Conservation (phyloP, 2,797 vertebrate genomes). For the Silurus aristotelis region DNA sequence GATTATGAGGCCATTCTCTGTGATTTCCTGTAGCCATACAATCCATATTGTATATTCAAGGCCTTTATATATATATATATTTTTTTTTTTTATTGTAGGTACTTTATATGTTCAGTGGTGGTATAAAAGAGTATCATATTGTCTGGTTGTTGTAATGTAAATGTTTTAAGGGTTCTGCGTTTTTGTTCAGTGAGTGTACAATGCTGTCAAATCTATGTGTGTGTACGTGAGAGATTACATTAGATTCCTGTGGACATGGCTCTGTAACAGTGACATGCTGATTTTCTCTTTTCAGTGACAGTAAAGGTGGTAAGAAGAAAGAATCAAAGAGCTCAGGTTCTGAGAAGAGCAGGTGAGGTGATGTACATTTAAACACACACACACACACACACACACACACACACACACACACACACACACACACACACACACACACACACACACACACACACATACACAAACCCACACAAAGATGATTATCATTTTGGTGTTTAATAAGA, state of each 20-base stretch:
- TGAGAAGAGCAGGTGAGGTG: conserved; percentile 33
- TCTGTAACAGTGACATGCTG: conserved; percentile 1
- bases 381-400: conserved; percentile 3
- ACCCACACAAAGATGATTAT: background rate
- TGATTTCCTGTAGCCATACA: conserved; percentile 12
- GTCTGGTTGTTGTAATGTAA: background rate
- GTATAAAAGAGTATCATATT: background rate
- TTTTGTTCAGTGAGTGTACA: background rate
- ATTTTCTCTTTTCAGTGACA: conserved; percentile 39
- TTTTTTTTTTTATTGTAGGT: too few relatives aligned
- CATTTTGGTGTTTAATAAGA: background rate
- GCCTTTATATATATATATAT: background rate
- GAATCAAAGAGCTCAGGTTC: conserved; percentile 35
- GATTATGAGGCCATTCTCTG: conserved; percentile 20
- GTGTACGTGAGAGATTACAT: background rate
- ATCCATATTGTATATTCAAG: background rate
- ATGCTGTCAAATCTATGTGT: background rate
- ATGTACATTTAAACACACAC: background rate
- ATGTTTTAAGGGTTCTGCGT: background rate
- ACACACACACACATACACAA: background rate
- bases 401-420: background rate
- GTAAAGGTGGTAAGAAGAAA: conserved; percentile 39
- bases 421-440: conserved; percentile 15
- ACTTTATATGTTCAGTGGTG: too few relatives aligned
- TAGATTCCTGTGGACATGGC: background rate